These are phyloP conservation scores for Mechanitis mazaeus DNA, from an alignment of 2,888 invertebrate species.

Conservation along the genomic window DNA sequence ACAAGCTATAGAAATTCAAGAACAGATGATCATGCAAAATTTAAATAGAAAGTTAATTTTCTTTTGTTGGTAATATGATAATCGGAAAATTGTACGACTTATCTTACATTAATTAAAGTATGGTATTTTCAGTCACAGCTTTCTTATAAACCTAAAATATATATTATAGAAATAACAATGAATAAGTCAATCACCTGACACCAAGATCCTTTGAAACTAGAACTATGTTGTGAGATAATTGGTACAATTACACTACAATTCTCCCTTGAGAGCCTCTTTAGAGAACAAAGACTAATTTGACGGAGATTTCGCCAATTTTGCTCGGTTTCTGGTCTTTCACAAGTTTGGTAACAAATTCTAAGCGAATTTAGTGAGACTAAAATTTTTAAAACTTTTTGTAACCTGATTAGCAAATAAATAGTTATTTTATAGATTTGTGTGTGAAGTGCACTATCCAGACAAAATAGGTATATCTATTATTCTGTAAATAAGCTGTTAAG, in stretches of 20 bases:
- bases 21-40: conserved; percentile 10
- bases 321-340: conserved; percentile 11
- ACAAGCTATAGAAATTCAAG: conserved; percentile 7
- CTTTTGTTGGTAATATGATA: no score
- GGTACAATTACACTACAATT: conserved; percentile 25
- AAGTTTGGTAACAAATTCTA: conserved; percentile 8
- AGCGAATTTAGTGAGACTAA: neutral
- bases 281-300: conserved; percentile 23
- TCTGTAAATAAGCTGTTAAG: no score
- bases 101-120: neutral
- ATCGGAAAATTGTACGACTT: neutral
- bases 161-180: no score
- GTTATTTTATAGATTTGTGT: no score
- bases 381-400: neutral
- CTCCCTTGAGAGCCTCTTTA: conserved; percentile 18
- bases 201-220: conserved; percentile 16
- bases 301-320: conserved; percentile 16
- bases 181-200: neutral
- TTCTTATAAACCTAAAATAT: no score
- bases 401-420: no score
- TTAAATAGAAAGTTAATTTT: neutral
- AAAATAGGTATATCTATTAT: no score
- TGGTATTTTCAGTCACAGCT: neutral
- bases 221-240: conserved; percentile 24
- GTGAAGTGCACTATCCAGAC: no score